Evolutionary conservation across 2,113 vertebrate genomes (phyloP), one percentile per base, ranked within the genome.

Genomic region (Antechinus stuartii): DNA sequence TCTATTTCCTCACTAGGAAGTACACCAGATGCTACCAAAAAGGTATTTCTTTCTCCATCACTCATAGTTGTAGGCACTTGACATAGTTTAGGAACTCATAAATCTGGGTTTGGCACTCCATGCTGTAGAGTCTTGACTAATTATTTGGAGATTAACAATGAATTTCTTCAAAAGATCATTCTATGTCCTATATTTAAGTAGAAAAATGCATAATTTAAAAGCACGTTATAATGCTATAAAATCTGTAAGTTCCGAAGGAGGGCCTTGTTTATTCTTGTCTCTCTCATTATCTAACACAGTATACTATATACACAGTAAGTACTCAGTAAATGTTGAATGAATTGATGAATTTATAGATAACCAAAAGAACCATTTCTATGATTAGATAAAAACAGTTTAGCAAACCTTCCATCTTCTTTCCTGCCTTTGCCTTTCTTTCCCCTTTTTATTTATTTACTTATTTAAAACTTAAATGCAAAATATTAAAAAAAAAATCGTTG

Each of bases 101-200:
- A 96, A 54, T 96, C 94, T 96, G 35, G 7, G 92, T 95, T 96
- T 54, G 94, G 50, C 54, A n/a, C 96, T 76, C 9, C 95, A 52
- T 92, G 50, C 54, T 95, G 2, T 96, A 90, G 94, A 96, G n/a
- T 52, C 91, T 96, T 94, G 76, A 96, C 50, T 95, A 26, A 16
- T 93, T 93, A 92, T 92, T 96, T 97, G 94, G 94, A 30, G 91
- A 96, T 95, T 96, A 96, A 95, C 96, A 52, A 10, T 94, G 89
- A 23, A 46, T 76, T 93, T 94, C 92, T 49, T 42, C 30, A 91
- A 90, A 95, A 97, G 12, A 96, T 95, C 93, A 89, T 90, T 49
- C 91, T 1, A 0, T 89, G 46, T 7, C 50, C 24, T 2, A 68
- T 55, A 95, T 47, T 47, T 47, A 47, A 95, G 94, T 56, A 90